A percentile compares a stretch with the other conserved stretches of the same genome.
These are phyloP conservation scores for Meloidogyne chitwoodi DNA, from an alignment of 1,140 invertebrate species.

Conservation along the genomic window DNA sequence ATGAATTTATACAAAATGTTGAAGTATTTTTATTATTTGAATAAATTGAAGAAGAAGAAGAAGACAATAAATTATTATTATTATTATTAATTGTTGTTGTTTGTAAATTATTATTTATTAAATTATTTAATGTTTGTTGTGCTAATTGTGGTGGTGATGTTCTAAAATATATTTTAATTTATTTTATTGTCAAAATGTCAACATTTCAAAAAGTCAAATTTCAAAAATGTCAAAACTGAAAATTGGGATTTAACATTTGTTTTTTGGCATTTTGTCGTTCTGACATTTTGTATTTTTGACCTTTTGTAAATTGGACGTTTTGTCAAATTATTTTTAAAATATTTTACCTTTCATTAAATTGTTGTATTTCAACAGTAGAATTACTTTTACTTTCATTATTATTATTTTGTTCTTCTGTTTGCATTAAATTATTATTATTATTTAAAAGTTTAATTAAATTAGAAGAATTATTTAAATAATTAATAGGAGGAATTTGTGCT, in stretches of 20 bases:
- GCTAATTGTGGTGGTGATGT: neutral
- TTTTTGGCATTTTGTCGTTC: neutral
- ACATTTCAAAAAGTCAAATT: too few relatives aligned
- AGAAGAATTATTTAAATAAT: neutral
- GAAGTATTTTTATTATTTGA: neutral
- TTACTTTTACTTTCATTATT: neutral
- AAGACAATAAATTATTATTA: too few relatives aligned
- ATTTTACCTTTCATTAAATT: too few relatives aligned
- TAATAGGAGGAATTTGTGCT: neutral
- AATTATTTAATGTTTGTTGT: neutral
- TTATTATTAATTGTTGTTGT: too few relatives aligned
- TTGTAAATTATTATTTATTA: too few relatives aligned
- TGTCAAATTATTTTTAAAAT: neutral
- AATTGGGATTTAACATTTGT: too few relatives aligned
- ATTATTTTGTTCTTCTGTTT: neutral
- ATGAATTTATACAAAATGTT: neutral
- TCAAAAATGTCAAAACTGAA: too few relatives aligned
- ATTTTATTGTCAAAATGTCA: too few relatives aligned
- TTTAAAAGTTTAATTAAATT: neutral
- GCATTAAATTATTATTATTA: neutral
- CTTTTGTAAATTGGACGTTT: neutral
- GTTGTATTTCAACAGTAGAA: too few relatives aligned
- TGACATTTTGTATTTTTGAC: too few relatives aligned
- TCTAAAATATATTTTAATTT: too few relatives aligned
- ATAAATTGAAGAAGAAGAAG: neutral